Base-by-base conservation (phyloP, 37 sponge, comb jelly and placozoan species). In the Diacarnus erythraeanus region DNA sequence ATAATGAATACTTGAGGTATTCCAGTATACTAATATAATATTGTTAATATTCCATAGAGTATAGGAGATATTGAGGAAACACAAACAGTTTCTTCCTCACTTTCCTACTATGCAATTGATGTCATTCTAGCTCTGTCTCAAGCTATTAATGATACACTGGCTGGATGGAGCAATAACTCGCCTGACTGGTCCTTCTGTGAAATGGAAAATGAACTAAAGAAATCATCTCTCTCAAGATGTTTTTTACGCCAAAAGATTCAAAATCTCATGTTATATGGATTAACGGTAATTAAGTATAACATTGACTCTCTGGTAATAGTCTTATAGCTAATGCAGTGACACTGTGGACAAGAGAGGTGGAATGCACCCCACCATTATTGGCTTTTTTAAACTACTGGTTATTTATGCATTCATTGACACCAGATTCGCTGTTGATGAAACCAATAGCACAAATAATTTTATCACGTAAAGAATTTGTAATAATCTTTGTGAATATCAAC, bases 151-250 rank as follows among this genome's bases (percentile, higher is more conserved):
- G 66, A 20, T 35, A 31, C 66, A 65, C 34, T 65, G 3, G 35
- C 35, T 6, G 66, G 35, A 30, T 65, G 66, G 66, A 65, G 34
- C 66, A 65, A 65, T 10, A 65, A 65, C 31, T 65, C 66, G 17
- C 35, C 66, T 30, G 66, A 65, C 34, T 65, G 66, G 66, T 65
- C 66, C 34, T 65, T 65, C 34, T 65, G 66, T 65, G 66, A 65
- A 30, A 25, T 6, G 31, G 66, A 65, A 31, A 65, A 30, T 30
- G 33, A 65, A 30, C 12, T 6, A 17, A 65, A 65, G 12, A 65
- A 30, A 30, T 5, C 35, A 31, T 65, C 66, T 6, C 17, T 65
- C 17, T 30, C 66, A 65, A 65, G 34, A 3, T 65, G 66, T 30
- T 65, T 65, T 10, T 3, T 65, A 3, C 27, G 66, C 27, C 66